Evolutionary conservation across 2,797 vertebrate species (phyloP).

Genomic region (Eptatretus atami): DNA sequence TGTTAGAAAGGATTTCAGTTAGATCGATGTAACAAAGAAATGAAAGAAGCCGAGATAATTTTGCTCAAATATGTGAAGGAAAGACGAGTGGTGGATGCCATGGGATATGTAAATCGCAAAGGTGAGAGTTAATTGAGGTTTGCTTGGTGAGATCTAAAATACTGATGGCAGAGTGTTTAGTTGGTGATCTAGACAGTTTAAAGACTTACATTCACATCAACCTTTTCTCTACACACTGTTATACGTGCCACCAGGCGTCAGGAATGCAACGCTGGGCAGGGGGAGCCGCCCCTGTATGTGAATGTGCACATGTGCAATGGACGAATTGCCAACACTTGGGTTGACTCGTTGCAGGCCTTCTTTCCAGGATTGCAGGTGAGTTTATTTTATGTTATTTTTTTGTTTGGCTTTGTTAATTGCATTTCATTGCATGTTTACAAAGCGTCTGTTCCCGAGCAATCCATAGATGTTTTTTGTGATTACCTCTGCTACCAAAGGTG

Average conservation of each 20-base stretch:
- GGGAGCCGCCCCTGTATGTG: constrained; percentile 76
- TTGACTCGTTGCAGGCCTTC: constrained; percentile 93
- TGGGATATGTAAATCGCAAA: no score
- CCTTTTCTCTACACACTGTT: not conserved
- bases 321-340: constrained; percentile 96
- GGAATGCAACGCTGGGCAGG: constrained; percentile 77
- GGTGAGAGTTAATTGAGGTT: no score
- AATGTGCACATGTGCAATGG: constrained; percentile 96
- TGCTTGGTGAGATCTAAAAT: no score
- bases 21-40: no score
- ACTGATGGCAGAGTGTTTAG: no score
- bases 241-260: constrained; percentile 25
- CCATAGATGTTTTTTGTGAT: rapidly evolving
- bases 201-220: no score
- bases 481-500: not conserved
- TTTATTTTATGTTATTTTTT: not conserved
- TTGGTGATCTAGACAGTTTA: no score
- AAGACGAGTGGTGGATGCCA: no score
- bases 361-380: constrained; percentile 75
- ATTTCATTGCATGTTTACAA: not conserved
- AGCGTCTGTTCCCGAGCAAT: not conserved
- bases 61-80: no score
- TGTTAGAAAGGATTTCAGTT: no score
- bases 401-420: not conserved
- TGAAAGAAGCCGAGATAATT: no score